Evolutionary conservation across 2,113 vertebrate genomes (phyloP).

Genomic region (Pseudorhombus dupliciocellatus): DNA sequence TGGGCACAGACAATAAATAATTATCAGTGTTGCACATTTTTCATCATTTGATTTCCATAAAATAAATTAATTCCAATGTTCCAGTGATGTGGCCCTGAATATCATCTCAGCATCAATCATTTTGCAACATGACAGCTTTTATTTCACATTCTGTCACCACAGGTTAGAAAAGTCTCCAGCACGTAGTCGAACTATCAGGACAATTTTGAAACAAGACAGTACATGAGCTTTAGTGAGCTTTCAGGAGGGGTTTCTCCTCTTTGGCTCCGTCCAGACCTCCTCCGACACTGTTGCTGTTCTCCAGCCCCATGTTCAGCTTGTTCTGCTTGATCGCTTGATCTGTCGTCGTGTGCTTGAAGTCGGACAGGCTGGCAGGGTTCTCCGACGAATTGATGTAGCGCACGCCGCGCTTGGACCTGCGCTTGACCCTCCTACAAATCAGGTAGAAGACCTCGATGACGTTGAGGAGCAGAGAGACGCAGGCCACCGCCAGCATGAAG

Average conservation of each 20-base stretch:
- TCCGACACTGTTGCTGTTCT: constrained; percentile 64
- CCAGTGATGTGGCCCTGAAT: background rate
- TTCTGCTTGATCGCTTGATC: constrained; percentile 70
- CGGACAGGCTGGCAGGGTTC: constrained; percentile 42
- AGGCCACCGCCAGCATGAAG: constrained; percentile 85
- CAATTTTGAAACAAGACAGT: background rate
- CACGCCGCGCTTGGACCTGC: constrained; percentile 28
- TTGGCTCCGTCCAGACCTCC: constrained; percentile 75
- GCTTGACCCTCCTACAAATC: constrained; percentile 65
- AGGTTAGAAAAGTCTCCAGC: constrained; percentile 11
- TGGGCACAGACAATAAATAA: constrained; percentile 44
- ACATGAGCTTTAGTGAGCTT: constrained; percentile 33
- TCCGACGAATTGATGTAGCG: constrained; percentile 19
- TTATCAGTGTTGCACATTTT: constrained; percentile 46
- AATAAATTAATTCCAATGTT: constrained; percentile 9
- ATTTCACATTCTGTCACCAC: background rate
- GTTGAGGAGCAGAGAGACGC: constrained; percentile 81
- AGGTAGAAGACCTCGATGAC: constrained; percentile 82
- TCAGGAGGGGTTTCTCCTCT: constrained; percentile 72
- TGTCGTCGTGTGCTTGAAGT: constrained; percentile 8
- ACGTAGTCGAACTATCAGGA: background rate
- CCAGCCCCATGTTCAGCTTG: constrained; percentile 72
- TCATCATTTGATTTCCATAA: constrained; percentile 21
- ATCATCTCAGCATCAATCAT: background rate
- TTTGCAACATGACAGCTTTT: background rate